These are phyloP conservation scores for Patiria miniata DNA, from an alignment of 35 echinoderm and acorn worm genomes.

Conservation along the genomic window DNA sequence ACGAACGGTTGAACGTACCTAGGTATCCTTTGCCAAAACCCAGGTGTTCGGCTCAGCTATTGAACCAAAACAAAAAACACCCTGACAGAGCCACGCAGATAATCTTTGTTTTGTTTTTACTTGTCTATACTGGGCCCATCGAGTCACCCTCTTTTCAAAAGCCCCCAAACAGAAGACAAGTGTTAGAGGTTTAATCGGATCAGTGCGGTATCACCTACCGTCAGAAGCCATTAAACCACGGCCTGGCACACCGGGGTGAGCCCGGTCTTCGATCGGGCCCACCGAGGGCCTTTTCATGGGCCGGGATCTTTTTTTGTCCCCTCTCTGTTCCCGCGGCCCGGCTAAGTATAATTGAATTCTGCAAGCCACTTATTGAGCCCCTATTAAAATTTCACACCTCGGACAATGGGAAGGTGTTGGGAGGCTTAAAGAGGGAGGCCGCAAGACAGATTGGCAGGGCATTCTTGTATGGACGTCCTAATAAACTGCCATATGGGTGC, in stretches of 20 bases:
- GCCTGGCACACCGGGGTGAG: neutral
- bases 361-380: conserved; percentile 16
- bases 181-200: neutral
- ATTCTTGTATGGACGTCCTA: neutral
- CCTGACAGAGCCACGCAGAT: neutral
- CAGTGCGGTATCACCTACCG: neutral
- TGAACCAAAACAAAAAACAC: neutral
- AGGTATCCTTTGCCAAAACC: neutral
- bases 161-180: conserved; percentile 2
- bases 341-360: conserved; percentile 47
- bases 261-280: conserved; percentile 8
- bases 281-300: conserved; percentile 13
- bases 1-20: too few species aligned
- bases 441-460: neutral
- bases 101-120: conserved; percentile 34
- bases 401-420: conserved; percentile 30
- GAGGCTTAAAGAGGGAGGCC: neutral
- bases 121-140: neutral
- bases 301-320: neutral
- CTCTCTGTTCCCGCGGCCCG: neutral
- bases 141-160: neutral
- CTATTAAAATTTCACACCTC: conserved; percentile 43
- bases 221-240: conserved; percentile 18
- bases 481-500: too few species aligned
- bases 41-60: neutral